Evolutionary conservation across 2,797 vertebrate species (phyloP).

Genomic region (Rhinoraja longicauda): DNA sequence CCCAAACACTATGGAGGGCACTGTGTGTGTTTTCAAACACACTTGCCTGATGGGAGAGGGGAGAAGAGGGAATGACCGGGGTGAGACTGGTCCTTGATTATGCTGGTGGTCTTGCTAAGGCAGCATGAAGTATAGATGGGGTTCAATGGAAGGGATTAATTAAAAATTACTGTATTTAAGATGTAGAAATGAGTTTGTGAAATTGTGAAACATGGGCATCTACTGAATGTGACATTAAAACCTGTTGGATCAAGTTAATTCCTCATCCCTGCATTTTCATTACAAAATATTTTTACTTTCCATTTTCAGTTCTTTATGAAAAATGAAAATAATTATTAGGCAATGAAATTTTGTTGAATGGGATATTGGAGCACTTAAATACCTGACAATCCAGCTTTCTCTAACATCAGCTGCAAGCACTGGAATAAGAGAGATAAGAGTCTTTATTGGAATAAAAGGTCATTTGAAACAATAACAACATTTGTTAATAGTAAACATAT

Average conservation of each 20-base stretch:
- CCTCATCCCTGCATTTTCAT: neutral
- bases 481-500: neutral
- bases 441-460: neutral
- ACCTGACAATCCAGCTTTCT: constrained; percentile 74
- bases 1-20: no score
- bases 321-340: neutral
- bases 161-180: no score
- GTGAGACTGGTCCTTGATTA: no score
- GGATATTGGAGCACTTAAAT: constrained; percentile 36
- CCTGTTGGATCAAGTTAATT: neutral
- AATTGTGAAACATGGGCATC: no score
- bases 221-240: no score
- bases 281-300: neutral
- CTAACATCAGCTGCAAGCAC: constrained; percentile 80
- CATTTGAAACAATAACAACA: neutral
- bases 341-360: neutral
- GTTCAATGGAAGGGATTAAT: no score
- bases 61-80: no score
- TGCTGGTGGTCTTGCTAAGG: no score
- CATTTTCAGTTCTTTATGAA: neutral
- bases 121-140: no score
- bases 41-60: no score
- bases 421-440: constrained; percentile 47
- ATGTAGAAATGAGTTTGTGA: no score
- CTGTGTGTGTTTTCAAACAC: no score